Evolutionary conservation across 1,140 invertebrate genomes (phyloP), one percentile per base, ranked within the genome.

Genomic region (Heliothis virescens): DNA sequence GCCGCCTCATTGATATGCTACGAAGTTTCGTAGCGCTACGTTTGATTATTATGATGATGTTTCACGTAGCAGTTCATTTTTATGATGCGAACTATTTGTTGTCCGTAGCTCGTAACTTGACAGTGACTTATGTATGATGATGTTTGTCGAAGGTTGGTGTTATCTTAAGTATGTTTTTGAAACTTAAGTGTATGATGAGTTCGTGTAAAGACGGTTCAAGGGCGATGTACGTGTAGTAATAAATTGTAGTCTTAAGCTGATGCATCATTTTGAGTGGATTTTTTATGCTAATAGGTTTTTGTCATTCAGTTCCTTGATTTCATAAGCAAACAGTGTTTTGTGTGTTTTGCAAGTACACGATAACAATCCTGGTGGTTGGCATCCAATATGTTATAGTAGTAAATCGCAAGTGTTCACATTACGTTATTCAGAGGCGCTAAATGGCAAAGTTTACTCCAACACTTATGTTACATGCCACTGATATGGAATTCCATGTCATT

Each of bases 21-120:
- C 86, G 86, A 77, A 59, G 52, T 82, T 41, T 82, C 83, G 85
- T 87, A 87, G 85, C 81, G 41, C 57, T 76, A 74, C 81, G 52
- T 62, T 59, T 53, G 12, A 63, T 80, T 62, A 57, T 73, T 67
- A 77, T 77, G 74, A 65, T 60, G 53, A 77, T 77, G 74, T 77
- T 73, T 18, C 18, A n/a, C 67, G 65, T 79, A 74, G 78, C 78
- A 53, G 57, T 80, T 80, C 63, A 67, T 80, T 80, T 65, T 67
- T 77, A 41, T 7, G 7, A 55, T 67, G 50, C 47, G 50, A 67
- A 50, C 13, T 80, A 11, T 41, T 53, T 59, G 55, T 63, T 76
- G 18, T 18, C 41, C 34, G 41, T 53, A 52, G 48, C 53, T 47
- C 29, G 57, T 60, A 48, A 26, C 34, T 47, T 48, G 57, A 48